These are phyloP conservation scores for Masticophis lateralis DNA, from an alignment of 2,797 vertebrate species.

Conservation along the genomic window DNA sequence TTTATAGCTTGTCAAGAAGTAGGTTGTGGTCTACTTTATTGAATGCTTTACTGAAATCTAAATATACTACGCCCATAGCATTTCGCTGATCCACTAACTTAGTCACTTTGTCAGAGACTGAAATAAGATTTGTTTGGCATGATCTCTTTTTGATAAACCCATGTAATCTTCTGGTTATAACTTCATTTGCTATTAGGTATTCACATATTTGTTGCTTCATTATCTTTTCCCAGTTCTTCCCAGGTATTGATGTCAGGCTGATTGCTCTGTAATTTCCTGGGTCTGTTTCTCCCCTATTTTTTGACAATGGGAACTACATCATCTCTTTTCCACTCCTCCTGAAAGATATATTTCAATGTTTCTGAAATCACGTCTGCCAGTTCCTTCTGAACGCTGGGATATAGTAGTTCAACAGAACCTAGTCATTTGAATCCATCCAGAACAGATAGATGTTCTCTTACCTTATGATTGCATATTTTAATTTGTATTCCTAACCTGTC, in stretches of 20 bases:
- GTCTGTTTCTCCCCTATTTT: not conserved
- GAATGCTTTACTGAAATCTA: not conserved
- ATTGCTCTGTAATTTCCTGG: not conserved
- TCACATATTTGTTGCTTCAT: not conserved
- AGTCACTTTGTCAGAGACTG: not conserved
- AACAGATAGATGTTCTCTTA: not conserved
- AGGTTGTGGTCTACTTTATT: not conserved
- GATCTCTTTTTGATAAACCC: not conserved
- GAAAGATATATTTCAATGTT: not conserved
- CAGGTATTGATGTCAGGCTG: not conserved
- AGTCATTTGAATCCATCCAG: not conserved
- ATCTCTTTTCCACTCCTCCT: not conserved
- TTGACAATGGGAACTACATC: not conserved
- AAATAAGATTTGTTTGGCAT: not conserved
- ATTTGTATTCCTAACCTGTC: not conserved
- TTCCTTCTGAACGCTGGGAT: not conserved
- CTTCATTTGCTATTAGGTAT: not conserved
- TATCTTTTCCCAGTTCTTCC: not conserved
- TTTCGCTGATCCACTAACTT: not conserved
- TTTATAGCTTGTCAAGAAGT: not conserved
- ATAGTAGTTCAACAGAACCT: not conserved
- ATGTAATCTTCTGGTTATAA: not conserved
- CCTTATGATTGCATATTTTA: not conserved
- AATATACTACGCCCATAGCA: not conserved
- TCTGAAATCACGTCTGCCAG: not conserved